phyloP scores from a whole-genome alignment of 2,797 vertebrate species.

The Enteromius paludinosus region DNA sequence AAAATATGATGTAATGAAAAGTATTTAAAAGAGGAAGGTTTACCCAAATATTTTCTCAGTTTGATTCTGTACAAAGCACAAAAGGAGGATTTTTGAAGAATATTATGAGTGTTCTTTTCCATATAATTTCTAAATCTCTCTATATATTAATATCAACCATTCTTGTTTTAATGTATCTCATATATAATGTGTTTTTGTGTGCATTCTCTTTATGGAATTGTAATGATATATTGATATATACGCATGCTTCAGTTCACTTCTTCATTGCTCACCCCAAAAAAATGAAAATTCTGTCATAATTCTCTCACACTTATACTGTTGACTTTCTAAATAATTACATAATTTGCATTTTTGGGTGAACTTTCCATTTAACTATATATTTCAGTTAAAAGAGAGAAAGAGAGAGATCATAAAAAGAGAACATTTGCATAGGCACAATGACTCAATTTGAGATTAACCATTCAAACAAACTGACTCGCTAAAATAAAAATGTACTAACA shows the following conservation, averaged over 20 bases:
- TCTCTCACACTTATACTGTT: background rate
- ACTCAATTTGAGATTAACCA: background rate
- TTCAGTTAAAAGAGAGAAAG: background rate
- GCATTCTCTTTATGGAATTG: background rate
- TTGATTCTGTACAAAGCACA: background rate
- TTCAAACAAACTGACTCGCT: background rate
- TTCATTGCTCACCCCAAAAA: background rate
- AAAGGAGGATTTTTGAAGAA: background rate
- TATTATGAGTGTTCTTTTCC: background rate
- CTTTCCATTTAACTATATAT: background rate
- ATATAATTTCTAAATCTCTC: background rate
- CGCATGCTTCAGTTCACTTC: background rate
- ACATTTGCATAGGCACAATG: background rate
- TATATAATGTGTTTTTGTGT: background rate
- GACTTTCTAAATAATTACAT: background rate
- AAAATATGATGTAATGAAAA: too few relatives aligned
- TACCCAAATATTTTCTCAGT: background rate
- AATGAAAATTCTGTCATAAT: background rate
- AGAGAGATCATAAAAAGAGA: background rate
- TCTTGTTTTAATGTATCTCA: background rate
- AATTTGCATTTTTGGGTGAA: background rate
- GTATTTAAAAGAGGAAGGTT: background rate
- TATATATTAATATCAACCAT: background rate
- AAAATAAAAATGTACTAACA: background rate
- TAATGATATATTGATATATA: background rate